Evolutionary conservation across 2,888 invertebrate species (phyloP), one percentile per base, ranked within the genome.

Genomic region (Plemyria rubiginata): DNA sequence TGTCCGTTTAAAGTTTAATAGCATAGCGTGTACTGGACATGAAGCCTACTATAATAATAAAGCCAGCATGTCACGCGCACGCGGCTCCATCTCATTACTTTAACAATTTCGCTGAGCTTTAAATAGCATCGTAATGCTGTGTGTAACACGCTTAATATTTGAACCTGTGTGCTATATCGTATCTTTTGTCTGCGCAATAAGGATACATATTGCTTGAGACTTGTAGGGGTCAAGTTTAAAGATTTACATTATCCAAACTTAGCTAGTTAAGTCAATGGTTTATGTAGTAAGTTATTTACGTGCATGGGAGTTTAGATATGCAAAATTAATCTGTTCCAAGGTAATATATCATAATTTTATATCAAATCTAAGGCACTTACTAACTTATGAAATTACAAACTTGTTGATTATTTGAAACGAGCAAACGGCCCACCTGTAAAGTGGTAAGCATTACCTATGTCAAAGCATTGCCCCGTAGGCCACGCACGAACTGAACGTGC

Each of bases 21-120:
- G 29, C 29, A 43, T 49, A 41, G 70, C 75, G 68, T 13, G 0
- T 46, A 66, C 15, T 84, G 77, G 73, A 56, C 2, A 12, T 46
- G 69, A 49, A 55, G 0, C 62, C 55, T 75, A 66, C 71, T 63
- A 66, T 70, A 74, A 87, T 88, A 86, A 88, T 90, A 90, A 89
- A 87, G 85, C 78, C 76, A 73, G 77, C 77, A 77, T 78, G 88
- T 88, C 88, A 87, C 87, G 84, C 79, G 82, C 88, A 88, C 83
- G 72, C 82, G 81, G 84, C 71, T 75, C 80, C 82, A 79, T 85
- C 87, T 87, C 88, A 86, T 89, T 89, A 87, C 82, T 79, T 82
- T 82, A 87, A 87, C 86, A 80, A 87, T 87, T 86, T 81, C 85
- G 81, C 84, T 84, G 81, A 72, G 81, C 82, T 81, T 82, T 81